Base-by-base conservation (phyloP, 1,140 invertebrate species). In the Pachypeltis micranthus region DNA sequence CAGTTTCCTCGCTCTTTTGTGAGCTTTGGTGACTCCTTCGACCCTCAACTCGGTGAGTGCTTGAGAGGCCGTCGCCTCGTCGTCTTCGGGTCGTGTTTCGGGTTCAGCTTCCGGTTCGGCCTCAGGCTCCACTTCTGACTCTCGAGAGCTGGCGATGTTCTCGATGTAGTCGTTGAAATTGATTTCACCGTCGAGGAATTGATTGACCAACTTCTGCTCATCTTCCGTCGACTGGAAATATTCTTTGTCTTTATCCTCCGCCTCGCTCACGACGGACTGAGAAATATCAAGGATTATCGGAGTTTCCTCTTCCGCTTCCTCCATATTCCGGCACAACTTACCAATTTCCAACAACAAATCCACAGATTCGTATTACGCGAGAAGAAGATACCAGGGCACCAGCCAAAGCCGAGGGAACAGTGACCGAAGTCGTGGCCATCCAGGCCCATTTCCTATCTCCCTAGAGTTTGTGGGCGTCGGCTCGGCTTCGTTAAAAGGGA, bases 1-100 rank as follows among this genome's bases (percentile, higher is more conserved):
- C 2, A 92, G 71, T 63, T 81, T 82, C 76, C 34, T 87, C 79
- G 27, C n/a, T 16, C 44, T 23, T 1, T 19, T 19, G 12, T 25
- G 14, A 24, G 2, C 10, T 25, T 25, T 61, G 19, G 21, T 44
- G 16, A 26, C 31, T 23, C 16, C 25, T 19, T 4, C 58, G 14
- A 29, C 28, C 4, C 19, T 16, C 1, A n/a, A 25, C 31, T 59
- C 58, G 19, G 55, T 28, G n/a, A n/a, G n/a, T n/a, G n/a, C n/a
- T n/a, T n/a, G n/a, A n/a, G n/a, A n/a, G 39, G 39, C 39, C 10
- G 19, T 7, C 2, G 56, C 7, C 25, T 26, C 56, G 10, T 55
- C 51, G 4, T 7, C 7, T n/a, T n/a, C 21, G 7, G 4, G 34
- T 4, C 12, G 12, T 21, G 47, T 7, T 21, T 51, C 47, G 16